These are phyloP conservation scores for Colius striatus DNA, from an alignment of 2,113 vertebrate species.

Conservation along the genomic window DNA sequence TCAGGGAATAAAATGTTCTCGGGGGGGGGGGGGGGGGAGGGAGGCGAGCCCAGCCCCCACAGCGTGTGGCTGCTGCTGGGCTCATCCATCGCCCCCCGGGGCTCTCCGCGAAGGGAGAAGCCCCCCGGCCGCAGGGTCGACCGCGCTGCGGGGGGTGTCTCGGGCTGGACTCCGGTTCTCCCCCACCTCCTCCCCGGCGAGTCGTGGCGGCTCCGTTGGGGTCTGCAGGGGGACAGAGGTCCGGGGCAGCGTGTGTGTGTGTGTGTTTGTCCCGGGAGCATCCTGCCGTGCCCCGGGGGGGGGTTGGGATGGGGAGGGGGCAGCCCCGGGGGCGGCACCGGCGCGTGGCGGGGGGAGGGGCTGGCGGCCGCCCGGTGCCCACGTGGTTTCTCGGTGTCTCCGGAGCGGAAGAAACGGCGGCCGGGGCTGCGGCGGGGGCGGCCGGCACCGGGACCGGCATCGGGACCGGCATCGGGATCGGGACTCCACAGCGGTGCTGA, in stretches of 20 bases:
- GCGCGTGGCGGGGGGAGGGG: not conserved
- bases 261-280: no score
- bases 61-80: not conserved
- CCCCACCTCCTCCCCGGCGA: no score
- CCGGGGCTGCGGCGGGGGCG: not conserved
- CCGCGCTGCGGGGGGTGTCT: not conserved
- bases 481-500: not conserved
- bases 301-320: no score
- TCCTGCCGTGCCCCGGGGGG: no score
- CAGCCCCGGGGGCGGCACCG: not conserved
- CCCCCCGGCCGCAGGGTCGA: not conserved
- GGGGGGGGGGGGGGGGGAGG: not conserved
- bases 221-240: not conserved
- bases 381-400: not conserved
- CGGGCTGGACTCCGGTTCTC: not conserved
- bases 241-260: no score
- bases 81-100: not conserved
- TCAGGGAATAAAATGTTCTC: constrained; percentile 9
- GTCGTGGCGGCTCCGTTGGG: not conserved
- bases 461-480: not conserved
- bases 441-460: not conserved
- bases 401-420: not conserved
- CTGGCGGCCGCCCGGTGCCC: not conserved
- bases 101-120: not conserved
- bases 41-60: not conserved